Base-by-base conservation (phyloP, 2,888 invertebrate species). In the Parthenolecanium corni region DNA sequence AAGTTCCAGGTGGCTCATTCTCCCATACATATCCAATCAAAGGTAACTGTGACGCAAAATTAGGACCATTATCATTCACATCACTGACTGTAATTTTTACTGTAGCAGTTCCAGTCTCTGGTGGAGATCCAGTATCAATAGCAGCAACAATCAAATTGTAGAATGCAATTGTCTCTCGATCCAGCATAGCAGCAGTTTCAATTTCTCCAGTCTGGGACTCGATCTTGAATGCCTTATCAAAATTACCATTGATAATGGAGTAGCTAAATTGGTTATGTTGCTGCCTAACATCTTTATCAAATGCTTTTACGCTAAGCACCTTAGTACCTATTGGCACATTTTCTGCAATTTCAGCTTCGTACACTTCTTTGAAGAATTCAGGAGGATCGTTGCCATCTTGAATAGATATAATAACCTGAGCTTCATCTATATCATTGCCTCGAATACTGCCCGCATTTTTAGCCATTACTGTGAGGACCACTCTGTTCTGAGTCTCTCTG, bases 311-410 rank as follows among this genome's bases (percentile, higher is more conserved):
- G 36, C 82, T 80, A 38, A 84, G 73, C 0, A 93, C 82, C 71
- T 81, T 80, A 11, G 86, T 83, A 0, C 91, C 92, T 11, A 84
- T 74, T 0, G 74, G 70, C 0, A 85, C 85, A 20, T 86, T 89
- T 77, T 96, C 95, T 1, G 86, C 84, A 21, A 95, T 80, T 65
- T 80, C 81, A 0, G 86, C 82, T 70, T 86, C 85, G 72, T 95
- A 95, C 20, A 80, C 72, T 53, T 79, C 79, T 70, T 85, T 82
- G n/a, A 85, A 74, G 72, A 96, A 96, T 72, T 90, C 89, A 0
- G 95, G 95, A 1, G 95, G 92, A 76, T 95, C 95, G 72, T 95
- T 95, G 20, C 94, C 94, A 73, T 95, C 95, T 76, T 93, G 90
- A 66, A 96, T 89, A 0, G 89, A 86, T 66, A 96, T 86, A 52